Evolutionary conservation across 2,888 invertebrate species (phyloP), one percentile per base, ranked within the genome.

Genomic region (Eurytoma californica): DNA sequence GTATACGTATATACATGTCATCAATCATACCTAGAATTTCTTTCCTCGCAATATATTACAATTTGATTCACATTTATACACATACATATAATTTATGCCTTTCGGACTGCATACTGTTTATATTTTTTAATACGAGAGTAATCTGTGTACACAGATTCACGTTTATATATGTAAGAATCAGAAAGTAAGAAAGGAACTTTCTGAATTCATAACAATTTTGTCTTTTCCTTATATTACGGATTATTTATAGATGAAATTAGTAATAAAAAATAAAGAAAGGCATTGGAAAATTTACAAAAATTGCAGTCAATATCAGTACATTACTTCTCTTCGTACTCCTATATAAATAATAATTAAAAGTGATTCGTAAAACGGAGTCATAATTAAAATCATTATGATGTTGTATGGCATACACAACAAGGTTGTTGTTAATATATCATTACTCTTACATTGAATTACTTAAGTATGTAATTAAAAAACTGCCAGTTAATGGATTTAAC

Each of bases 31-130:
- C 58, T 80, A 79, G 69, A 39, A 39, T 73, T 55, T 61, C 68
- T 77, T 76, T 63, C 69, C 68, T 84, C 84, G 83, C 86, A 87
- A 87, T 88, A 88, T 87, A 87, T 87, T 87, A 88, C 87, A 88
- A 83, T 86, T 86, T 84, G 84, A 87, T 87, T 87, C 86, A 88
- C 87, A 87, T 87, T 86, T 87, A 87, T 87, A 88, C 87, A 87
- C 84, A 86, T 85, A 86, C 85, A 86, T 83, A 85, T 82, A 81
- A 82, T 82, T 81, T 81, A 82, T 76, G 77, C 78, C 78, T 80
- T 74, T 65, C 53, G 24, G 53, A 69, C 58, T 51, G 55, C 80
- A 72, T 79, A 81, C 68, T 67, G 67, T 60, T 66, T 9, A 67
- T 76, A 79, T 55, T 28, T 67, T 72, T 70, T 39, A 63, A 78